Conservation (phyloP, 2,888 invertebrate genomes). For the Furcula furcula region DNA sequence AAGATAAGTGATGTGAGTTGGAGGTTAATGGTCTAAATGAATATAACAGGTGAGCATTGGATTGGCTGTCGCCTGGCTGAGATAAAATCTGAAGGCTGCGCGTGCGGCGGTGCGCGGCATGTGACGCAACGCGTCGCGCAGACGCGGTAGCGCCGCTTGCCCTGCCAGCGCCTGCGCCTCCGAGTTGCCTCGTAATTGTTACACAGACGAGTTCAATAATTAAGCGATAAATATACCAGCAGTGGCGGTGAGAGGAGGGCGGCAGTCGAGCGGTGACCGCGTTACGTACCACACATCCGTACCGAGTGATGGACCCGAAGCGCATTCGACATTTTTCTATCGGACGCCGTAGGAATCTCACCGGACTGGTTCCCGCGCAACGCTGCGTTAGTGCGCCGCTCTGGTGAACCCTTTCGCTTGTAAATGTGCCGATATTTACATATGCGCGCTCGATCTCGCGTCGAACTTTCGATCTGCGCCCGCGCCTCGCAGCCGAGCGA, state of each 20-base stretch:
- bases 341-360: conserved; percentile 84
- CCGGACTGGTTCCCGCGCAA: conserved; percentile 84
- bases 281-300: conserved; percentile 72
- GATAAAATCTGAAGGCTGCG: conserved; percentile 71
- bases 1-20: conserved; percentile 59
- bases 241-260: conserved; percentile 72
- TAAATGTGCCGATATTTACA: conserved; percentile 82
- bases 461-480: conserved; percentile 80
- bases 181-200: conserved; percentile 74
- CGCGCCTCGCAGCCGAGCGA: conserved; percentile 55
- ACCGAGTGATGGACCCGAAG: conserved; percentile 68
- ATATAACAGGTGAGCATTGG: conserved; percentile 57
- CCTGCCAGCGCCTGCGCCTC: conserved; percentile 55
- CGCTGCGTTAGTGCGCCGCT: conserved; percentile 80
- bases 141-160: conserved; percentile 70
- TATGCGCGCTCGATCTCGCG: conserved; percentile 78
- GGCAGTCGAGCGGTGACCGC: conserved; percentile 77
- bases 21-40: conserved; percentile 67
- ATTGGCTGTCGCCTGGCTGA: conserved; percentile 48
- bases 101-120: conserved; percentile 32
- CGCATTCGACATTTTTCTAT: conserved; percentile 82
- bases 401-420: conserved; percentile 82
- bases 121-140: conserved; percentile 70
- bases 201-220: conserved; percentile 78
- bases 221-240: conserved; percentile 79